These are phyloP conservation scores for Melanotaenia boesemani DNA, from an alignment of 2,797 vertebrate genomes.

Conservation along the genomic window DNA sequence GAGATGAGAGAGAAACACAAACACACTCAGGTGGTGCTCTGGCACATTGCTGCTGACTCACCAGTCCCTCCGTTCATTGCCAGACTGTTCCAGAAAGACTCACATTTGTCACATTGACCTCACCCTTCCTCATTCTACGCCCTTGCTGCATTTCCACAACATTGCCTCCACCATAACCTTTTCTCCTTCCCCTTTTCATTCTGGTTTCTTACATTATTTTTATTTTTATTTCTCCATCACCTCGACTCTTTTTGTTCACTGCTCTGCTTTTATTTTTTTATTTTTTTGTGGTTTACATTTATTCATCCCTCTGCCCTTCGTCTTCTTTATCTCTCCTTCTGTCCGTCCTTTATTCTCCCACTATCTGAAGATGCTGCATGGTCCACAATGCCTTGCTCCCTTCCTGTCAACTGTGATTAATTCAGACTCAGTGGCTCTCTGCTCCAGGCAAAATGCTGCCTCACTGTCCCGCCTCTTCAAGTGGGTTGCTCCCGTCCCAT, in stretches of 20 bases:
- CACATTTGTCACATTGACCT: constrained; percentile 22
- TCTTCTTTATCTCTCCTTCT: constrained; percentile 26
- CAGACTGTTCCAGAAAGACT: constrained; percentile 52
- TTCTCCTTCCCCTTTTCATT: neutral
- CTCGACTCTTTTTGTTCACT: neutral
- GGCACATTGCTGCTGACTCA: constrained; percentile 58
- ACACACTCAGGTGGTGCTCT: constrained; percentile 27
- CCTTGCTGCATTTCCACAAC: constrained; percentile 9
- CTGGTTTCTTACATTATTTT: neutral
- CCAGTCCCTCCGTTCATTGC: constrained; percentile 28
- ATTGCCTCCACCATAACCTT: constrained; percentile 19
- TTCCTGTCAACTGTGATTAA: constrained; percentile 79
- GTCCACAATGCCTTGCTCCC: constrained; percentile 75
- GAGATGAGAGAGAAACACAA: constrained; percentile 20
- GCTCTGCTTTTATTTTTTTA: neutral
- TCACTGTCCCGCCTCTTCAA: constrained; percentile 49
- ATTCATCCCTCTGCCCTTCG: neutral
- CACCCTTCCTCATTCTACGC: constrained; percentile 26
- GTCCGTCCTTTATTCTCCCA: constrained; percentile 17
- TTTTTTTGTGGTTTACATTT: neutral
- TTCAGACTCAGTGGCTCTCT: constrained; percentile 75
- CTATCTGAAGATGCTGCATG: constrained; percentile 45
- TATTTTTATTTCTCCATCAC: constrained; percentile 12
- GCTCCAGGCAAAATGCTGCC: constrained; percentile 68
- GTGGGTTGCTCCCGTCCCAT: constrained; percentile 22